Conservation (phyloP, 1,140 invertebrate genomes). For the Diorhabda sublineata region DNA sequence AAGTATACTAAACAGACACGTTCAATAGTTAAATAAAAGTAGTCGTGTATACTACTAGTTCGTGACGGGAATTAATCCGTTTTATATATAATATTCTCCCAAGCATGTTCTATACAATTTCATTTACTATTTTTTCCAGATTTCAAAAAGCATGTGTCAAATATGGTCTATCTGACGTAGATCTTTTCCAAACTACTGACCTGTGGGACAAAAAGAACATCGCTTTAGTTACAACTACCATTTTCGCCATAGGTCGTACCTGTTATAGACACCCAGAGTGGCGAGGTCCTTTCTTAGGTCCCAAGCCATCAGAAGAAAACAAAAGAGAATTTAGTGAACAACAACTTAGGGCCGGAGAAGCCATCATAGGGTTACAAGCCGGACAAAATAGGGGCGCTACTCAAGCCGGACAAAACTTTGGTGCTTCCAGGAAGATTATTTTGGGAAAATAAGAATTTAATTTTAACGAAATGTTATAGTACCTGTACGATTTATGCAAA, state of each 20-base stretch:
- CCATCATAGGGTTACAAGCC: slow-evolving; percentile 86
- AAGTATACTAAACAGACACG: slow-evolving; percentile 1
- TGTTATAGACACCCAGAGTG: slow-evolving; percentile 85
- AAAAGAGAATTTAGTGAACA: slow-evolving; percentile 86
- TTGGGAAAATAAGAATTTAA: slow-evolving; percentile 63
- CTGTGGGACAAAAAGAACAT: slow-evolving; percentile 93
- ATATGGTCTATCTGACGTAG: slow-evolving; percentile 84
- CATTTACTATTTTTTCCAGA: slow-evolving; percentile 48
- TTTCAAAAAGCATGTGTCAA: slow-evolving; percentile 83
- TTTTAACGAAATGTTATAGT: not conserved
- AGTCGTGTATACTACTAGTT: too few relatives aligned
- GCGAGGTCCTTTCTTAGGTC: slow-evolving; percentile 74
- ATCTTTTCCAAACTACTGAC: slow-evolving; percentile 93
- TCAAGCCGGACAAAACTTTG: slow-evolving; percentile 86
- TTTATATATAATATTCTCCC: too few relatives aligned
- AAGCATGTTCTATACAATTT: too few relatives aligned
- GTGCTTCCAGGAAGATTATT: slow-evolving; percentile 79
- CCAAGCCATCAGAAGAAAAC: slow-evolving; percentile 80
- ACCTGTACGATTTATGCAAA: not conserved
- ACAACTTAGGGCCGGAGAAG: slow-evolving; percentile 76
- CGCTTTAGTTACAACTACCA: slow-evolving; percentile 77
- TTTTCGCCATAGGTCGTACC: slow-evolving; percentile 83
- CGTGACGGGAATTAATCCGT: too few relatives aligned
- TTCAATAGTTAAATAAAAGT: too few relatives aligned
- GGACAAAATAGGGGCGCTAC: slow-evolving; percentile 87